Base-by-base conservation (phyloP, 2,797 vertebrate genomes). In the Furcifer pardalis region DNA sequence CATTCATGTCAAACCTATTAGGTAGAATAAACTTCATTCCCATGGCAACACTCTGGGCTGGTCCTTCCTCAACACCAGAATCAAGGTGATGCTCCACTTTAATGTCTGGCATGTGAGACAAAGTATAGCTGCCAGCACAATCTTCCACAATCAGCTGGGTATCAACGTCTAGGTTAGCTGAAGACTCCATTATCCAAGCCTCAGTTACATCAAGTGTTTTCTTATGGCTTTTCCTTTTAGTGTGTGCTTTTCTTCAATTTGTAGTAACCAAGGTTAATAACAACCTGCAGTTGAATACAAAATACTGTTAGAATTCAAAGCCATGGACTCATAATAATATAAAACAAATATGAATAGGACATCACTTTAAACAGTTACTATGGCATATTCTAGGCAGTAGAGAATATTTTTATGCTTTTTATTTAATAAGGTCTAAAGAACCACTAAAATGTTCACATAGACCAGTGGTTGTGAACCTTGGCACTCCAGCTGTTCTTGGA, bases 1-100 rank as follows among this genome's bases (percentile, higher is more conserved):
- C 98, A 0, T 99, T 99, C 98, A 99, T 99, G 93, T 99, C 98
- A 90, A 99, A 99, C 92, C 98, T 97, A 83, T 98, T 99, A 56
- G 99, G 98, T 89, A 99, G 92, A 86, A 99, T 99, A 93, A 99
- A 99, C 81, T 99, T 99, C 94, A 99, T 98, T 79, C 98, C 98
- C 98, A 99, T 98, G 87, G 98, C 93, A 52, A 98, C 97, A 35
- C 97, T 97, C 92, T 97, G 98, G 7, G 97, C 92, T 1, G 95
- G 89, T 5, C 95, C 93, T 63, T 98, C 97, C 8, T 98, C 98
- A 3, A 95, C 59, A 56, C 89, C 92, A 1, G 93, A 88, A 2
- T 96, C 95, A 23, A 96, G 95, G 21, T 97, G 96, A 83, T 97
- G 97, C 83, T 99, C 98, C 9, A 97, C 96, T 94, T 99, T 99